These are phyloP conservation scores for Sinocyclocheilus rhinocerous DNA, from an alignment of 2,113 vertebrate species.

Conservation along the genomic window DNA sequence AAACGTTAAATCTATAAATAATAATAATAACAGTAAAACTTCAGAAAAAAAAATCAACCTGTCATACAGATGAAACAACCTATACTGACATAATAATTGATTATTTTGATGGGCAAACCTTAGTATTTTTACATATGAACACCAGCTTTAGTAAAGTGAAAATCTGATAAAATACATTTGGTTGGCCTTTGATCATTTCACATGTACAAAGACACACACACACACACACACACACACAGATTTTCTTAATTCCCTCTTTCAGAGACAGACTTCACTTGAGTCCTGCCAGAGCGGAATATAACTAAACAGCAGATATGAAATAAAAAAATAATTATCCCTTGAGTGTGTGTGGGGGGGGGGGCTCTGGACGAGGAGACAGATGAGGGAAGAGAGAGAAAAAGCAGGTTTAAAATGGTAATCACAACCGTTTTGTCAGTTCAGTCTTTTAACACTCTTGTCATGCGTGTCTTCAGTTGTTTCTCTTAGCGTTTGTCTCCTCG, in stretches of 20 bases:
- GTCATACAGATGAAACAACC: not conserved
- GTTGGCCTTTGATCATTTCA: not conserved
- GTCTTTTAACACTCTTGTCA: not conserved
- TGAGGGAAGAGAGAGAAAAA: not conserved
- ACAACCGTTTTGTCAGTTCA: not conserved
- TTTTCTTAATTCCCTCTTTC: too few species aligned
- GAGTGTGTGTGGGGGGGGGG: not conserved
- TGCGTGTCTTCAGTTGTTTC: conserved; percentile 1
- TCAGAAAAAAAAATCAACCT: not conserved
- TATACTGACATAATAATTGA: not conserved
- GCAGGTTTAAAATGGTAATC: conserved; percentile 23
- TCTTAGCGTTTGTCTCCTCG: not conserved
- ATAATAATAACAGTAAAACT: not conserved
- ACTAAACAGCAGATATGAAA: conserved; percentile 10
- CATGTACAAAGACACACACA: not conserved
- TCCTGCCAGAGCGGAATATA: not conserved
- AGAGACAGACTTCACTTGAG: not conserved
- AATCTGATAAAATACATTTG: not conserved
- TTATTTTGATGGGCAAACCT: too few species aligned
- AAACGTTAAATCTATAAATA: too few species aligned
- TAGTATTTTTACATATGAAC: not conserved
- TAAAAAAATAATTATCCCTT: conserved; percentile 11
- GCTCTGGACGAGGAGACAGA: not conserved
- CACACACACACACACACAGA: not conserved
- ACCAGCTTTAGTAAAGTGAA: not conserved